Conservation (phyloP, 2,113 vertebrate species). For the Silurus asotus region DNA sequence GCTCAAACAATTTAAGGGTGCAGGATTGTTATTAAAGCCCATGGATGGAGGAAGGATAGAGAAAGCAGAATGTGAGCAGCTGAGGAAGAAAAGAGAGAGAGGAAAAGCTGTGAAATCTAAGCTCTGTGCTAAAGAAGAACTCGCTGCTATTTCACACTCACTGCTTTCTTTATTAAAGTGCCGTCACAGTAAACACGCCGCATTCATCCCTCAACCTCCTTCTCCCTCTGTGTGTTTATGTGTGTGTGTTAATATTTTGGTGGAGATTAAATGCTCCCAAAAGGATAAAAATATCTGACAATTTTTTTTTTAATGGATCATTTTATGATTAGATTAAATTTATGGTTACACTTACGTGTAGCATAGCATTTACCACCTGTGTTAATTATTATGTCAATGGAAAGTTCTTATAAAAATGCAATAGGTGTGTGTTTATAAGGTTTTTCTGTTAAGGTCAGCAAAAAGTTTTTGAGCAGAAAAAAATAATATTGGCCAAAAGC, state of each 20-base stretch:
- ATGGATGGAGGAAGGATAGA: conserved; percentile 46
- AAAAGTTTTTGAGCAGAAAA: background rate
- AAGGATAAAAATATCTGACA: background rate
- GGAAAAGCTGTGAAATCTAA: conserved; percentile 57
- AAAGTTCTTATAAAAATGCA: background rate
- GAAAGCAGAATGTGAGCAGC: conserved; percentile 44
- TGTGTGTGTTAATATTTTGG: background rate
- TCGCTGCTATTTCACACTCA: conserved; percentile 73
- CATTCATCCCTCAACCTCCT: conserved; percentile 22
- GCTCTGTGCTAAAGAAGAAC: conserved; percentile 69
- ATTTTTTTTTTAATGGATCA: background rate
- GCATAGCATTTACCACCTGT: background rate
- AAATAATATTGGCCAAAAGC: conserved; percentile 8
- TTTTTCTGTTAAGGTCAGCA: conserved; percentile 14
- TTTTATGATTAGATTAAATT: background rate
- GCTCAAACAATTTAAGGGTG: conserved; percentile 74
- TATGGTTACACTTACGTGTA: background rate
- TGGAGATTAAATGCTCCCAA: background rate
- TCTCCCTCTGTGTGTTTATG: background rate
- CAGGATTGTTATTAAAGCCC: conserved; percentile 68
- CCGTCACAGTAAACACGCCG: conserved; percentile 71
- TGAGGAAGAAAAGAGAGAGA: conserved; percentile 23
- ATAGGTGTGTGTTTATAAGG: background rate
- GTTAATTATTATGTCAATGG: background rate
- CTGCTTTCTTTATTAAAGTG: conserved; percentile 78